Evolutionary conservation across 2,797 vertebrate genomes (phyloP), one percentile per base, ranked within the genome.

Genomic region (Hylomyscus alleni): DNA sequence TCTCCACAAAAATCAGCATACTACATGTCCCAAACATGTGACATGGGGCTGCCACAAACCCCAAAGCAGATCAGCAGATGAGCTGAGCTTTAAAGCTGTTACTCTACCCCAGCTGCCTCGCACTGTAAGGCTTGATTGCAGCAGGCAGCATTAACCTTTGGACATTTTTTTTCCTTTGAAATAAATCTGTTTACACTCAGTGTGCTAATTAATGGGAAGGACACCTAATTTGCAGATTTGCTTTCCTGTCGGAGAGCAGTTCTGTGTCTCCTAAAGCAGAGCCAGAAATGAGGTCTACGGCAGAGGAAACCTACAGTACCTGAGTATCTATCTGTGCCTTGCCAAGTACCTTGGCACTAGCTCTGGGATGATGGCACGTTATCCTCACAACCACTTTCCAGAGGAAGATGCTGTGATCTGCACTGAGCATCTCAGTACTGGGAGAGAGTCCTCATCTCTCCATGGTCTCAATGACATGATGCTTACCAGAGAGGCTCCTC

Each of bases 161-260:
- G 22, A 62, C 15, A 65, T 2, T 2, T 29, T n/a, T 73, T 44
- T 92, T 81, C 58, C 78, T 92, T 76, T 81, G 31, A 90, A 92
- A 78, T 72, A 91, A 94, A 90, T 92, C 75, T 92, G 15, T 54
- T 86, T 91, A 89, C 37, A 72, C 1, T 86, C 47, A 88, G 37
- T 2, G 34, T 77, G 65, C 40, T 91, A 62, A 83, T 31, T 93
- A 86, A 85, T 14, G 6, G 62, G 92, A 90, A 84, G 82, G 50
- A 72, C 37, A 76, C 15, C 73, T 31, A 89, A 89, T 56, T 80
- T 93, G 87, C 54, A 91, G 37, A 56, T 92, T 76, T 86, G 19
- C 19, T 91, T 86, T 91, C 78, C 90, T 77, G 9, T 34, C 11
- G 14, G n/a, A 85, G 29, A 89, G 22, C 20, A 90, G 22, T 84